These are phyloP conservation scores for Galeopterus variegatus DNA, from an alignment of 2,113 vertebrate species.

Conservation along the genomic window DNA sequence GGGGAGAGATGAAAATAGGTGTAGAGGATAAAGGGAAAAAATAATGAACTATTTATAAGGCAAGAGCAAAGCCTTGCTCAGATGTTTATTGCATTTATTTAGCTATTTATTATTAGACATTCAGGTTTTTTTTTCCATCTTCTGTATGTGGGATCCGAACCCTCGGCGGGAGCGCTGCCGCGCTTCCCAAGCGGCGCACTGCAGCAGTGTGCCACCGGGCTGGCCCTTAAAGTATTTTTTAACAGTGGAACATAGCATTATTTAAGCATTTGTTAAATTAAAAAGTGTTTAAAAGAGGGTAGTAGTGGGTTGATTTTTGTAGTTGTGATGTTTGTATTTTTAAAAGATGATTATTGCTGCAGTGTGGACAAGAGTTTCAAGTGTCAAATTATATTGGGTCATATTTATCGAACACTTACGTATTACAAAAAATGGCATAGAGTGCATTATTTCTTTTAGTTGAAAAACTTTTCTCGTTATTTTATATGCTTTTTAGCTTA, in stretches of 20 bases:
- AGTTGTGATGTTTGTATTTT: neutral
- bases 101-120: neutral
- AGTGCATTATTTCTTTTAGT: constrained; percentile 31
- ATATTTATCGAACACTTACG: neutral
- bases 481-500: constrained; percentile 45
- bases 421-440: neutral
- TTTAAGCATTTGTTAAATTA: constrained; percentile 58
- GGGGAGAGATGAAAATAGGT: neutral
- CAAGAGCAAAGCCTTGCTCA: neutral
- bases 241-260: neutral
- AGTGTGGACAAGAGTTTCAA: neutral
- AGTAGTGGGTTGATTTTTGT: neutral
- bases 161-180: no score
- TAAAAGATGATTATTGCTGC: neutral
- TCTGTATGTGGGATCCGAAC: no score
- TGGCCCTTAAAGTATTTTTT: neutral
- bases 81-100: neutral
- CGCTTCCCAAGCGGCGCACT: no score
- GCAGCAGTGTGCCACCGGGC: no score
- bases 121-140: neutral
- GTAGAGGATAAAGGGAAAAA: neutral
- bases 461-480: constrained; percentile 42
- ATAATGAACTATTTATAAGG: neutral
- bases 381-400: neutral
- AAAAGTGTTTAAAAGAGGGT: neutral